These are phyloP conservation scores for Eristalinus sepulchralis DNA, from an alignment of 2,888 invertebrate species.

Conservation along the genomic window DNA sequence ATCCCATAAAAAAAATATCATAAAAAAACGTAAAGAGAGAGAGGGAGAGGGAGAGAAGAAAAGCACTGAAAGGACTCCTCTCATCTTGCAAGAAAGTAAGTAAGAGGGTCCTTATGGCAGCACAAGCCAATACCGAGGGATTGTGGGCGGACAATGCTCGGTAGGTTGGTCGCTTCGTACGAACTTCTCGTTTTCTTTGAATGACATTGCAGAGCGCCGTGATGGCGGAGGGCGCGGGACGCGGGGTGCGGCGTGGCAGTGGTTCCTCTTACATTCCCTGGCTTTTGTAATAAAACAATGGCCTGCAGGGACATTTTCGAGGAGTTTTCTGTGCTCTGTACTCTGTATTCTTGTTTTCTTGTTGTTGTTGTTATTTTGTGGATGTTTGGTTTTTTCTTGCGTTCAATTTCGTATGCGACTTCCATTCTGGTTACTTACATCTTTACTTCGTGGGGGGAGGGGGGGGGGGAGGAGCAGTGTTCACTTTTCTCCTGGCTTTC, in stretches of 20 bases:
- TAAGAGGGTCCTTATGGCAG: conserved; percentile 49
- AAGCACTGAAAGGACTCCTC: conserved; percentile 61
- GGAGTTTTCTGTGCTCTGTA: conserved; percentile 10
- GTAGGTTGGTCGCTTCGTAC: conserved; percentile 5
- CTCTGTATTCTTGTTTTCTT: neutral
- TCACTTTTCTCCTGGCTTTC: conserved; percentile 47
- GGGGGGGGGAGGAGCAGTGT: neutral
- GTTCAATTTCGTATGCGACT: conserved; percentile 53
- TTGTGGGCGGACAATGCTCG: neutral
- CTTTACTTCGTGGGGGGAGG: neutral
- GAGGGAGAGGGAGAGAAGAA: neutral
- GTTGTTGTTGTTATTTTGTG: neutral
- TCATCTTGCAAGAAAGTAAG: conserved; percentile 4
- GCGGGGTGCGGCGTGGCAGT: neutral
- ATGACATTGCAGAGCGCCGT: conserved; percentile 46
- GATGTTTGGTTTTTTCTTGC: neutral
- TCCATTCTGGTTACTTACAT: conserved; percentile 33
- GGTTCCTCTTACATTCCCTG: conserved; percentile 55
- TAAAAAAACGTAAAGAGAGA: conserved; percentile 53
- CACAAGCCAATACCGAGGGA: conserved; percentile 48
- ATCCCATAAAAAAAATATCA: conserved; percentile 61
- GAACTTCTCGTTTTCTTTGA: neutral
- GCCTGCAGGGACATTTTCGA: conserved; percentile 64
- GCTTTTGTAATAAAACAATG: conserved; percentile 72
- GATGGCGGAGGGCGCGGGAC: neutral